Percentiles rank a stretch among this genome's conserved stretches.
Evolutionary conservation across 2,113 vertebrate species (phyloP).

Genomic region (Cariama cristata): DNA sequence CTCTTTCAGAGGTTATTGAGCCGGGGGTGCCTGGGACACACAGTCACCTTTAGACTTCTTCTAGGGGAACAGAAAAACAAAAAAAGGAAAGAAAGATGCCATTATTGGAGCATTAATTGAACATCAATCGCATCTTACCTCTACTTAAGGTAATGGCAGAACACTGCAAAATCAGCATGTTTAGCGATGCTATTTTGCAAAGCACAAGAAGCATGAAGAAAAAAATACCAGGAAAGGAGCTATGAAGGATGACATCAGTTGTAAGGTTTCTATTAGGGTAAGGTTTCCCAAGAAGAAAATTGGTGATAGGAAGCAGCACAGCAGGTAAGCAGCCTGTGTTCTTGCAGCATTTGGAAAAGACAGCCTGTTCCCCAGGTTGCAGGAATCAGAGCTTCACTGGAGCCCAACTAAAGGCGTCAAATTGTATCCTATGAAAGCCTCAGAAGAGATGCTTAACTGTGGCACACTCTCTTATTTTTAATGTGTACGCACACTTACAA

Average conservation of each 20-base stretch:
- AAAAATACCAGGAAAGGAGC: background rate
- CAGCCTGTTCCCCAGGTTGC: background rate
- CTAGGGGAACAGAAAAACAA: background rate
- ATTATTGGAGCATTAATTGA: background rate
- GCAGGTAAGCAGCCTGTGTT: background rate
- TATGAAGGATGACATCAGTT: background rate
- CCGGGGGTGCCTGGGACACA: background rate
- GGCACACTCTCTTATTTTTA: background rate
- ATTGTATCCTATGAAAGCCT: background rate
- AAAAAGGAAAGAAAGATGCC: background rate
- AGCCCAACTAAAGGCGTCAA: background rate
- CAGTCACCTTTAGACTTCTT: slow-evolving; percentile 20
- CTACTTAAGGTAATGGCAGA: background rate
- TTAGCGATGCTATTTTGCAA: slow-evolving; percentile 19
- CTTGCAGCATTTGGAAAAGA: background rate
- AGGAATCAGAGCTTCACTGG: background rate
- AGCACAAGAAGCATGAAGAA: background rate
- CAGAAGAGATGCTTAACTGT: background rate
- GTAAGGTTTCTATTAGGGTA: background rate
- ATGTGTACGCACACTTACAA: background rate
- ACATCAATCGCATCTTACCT: background rate
- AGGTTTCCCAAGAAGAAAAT: background rate
- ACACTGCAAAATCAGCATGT: background rate
- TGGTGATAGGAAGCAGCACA: background rate
- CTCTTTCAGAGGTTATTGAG: slow-evolving; percentile 64